Evolutionary conservation across 2,888 invertebrate genomes (phyloP).

Genomic region (Agriopis aurantiaria): DNA sequence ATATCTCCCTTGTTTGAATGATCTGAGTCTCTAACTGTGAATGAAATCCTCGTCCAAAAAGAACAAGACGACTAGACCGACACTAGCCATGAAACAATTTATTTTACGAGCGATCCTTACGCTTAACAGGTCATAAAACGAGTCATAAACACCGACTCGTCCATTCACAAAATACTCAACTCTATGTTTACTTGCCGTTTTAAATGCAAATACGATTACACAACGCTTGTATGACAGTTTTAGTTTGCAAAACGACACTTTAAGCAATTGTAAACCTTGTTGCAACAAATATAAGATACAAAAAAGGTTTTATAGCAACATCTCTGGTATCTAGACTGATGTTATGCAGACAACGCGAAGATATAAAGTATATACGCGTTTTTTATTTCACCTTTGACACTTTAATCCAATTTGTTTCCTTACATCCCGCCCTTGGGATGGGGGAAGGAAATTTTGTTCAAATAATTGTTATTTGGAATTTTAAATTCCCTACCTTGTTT

Average conservation of each 20-base stretch:
- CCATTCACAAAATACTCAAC: constrained; percentile 79
- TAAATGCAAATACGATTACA: constrained; percentile 82
- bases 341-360: constrained; percentile 74
- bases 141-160: constrained; percentile 78
- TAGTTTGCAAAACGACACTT: constrained; percentile 56
- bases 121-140: constrained; percentile 83
- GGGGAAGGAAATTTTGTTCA: constrained; percentile 76
- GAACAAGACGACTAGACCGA: constrained; percentile 58
- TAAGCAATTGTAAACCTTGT: constrained; percentile 57
- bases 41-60: constrained; percentile 56
- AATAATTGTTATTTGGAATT: constrained; percentile 83
- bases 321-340: constrained; percentile 57
- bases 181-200: constrained; percentile 81
- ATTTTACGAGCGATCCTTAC: constrained; percentile 82
- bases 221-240: constrained; percentile 66
- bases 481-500: constrained; percentile 67
- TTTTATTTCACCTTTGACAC: constrained; percentile 86
- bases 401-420: constrained; percentile 86
- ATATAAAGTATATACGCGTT: constrained; percentile 75
- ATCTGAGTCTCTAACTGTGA: constrained; percentile 37
- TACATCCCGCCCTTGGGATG: constrained; percentile 78
- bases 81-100: constrained; percentile 71
- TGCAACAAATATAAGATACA: constrained; percentile 28
- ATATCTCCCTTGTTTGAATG: neutral
- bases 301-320: constrained; percentile 32